Evolutionary conservation across 2,113 vertebrate species (phyloP).

Genomic region (Phodopus roborovskii): DNA sequence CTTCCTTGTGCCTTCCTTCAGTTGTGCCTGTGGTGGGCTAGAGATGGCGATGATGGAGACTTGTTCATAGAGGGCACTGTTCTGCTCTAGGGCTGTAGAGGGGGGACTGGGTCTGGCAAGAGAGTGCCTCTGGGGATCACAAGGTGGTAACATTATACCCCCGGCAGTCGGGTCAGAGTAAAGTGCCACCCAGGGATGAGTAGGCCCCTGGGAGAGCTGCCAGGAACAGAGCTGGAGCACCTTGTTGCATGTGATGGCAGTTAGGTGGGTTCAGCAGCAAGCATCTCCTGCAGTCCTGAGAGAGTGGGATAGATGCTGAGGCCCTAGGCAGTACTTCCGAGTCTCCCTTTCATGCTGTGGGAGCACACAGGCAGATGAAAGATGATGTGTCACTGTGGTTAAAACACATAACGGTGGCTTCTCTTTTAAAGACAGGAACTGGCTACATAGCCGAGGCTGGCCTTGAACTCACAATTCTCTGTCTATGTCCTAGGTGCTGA

Average conservation of each 20-base stretch:
- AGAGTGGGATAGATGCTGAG: neutral
- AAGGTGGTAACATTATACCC: neutral
- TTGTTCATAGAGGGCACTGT: neutral
- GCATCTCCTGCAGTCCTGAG: neutral
- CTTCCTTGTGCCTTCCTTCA: neutral
- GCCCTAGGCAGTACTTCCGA: neutral
- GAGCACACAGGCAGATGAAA: neutral
- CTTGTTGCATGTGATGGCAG: neutral
- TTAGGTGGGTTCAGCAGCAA: neutral
- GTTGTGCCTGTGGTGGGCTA: accelerated
- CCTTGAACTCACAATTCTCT: neutral
- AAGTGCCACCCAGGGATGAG: neutral
- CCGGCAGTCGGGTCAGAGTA: neutral
- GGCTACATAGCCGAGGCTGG: neutral
- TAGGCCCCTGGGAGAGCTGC: neutral
- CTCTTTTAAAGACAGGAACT: neutral
- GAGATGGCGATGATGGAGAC: too few species aligned
- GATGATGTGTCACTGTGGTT: neutral
- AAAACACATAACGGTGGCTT: neutral
- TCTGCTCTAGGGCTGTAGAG: neutral
- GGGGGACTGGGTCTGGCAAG: neutral
- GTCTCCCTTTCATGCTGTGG: neutral
- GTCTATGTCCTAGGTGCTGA: too few species aligned
- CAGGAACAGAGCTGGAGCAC: too few species aligned
- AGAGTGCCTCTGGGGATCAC: neutral